phyloP scores from a whole-genome alignment of 2,797 vertebrate genomes.

The Hoplostethus mediterraneus region DNA sequence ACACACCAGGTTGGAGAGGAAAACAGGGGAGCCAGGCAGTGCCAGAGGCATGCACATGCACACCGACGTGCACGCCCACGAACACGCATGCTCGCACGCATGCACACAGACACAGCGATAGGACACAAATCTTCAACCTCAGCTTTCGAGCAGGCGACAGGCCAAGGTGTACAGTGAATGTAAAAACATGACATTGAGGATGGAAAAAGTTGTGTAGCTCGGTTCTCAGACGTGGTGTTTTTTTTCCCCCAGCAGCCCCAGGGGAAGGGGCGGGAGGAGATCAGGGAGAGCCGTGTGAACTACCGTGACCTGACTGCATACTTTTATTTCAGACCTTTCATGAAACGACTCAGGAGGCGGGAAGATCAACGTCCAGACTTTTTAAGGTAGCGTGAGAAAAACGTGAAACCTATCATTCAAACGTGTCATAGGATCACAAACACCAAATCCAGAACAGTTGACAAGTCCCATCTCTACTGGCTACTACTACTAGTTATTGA shows the following conservation, averaged over 20 bases:
- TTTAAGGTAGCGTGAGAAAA: too few species aligned
- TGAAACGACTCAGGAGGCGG: slow-evolving; percentile 38
- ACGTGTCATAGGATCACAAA: too few species aligned
- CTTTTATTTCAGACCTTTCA: slow-evolving; percentile 35
- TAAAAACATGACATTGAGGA: slow-evolving; percentile 75
- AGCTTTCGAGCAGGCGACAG: slow-evolving; percentile 64
- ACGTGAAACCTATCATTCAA: too few species aligned
- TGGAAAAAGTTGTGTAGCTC: slow-evolving; percentile 46
- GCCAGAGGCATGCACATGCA: slow-evolving; percentile 59
- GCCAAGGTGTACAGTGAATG: slow-evolving; percentile 66
- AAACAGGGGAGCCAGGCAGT: slow-evolving; percentile 63
- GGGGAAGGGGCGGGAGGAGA: slow-evolving; percentile 37
- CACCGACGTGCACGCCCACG: background rate
- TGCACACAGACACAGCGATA: background rate
- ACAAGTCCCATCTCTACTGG: background rate
- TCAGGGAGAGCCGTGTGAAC: slow-evolving; percentile 7
- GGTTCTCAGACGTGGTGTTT: slow-evolving; percentile 28
- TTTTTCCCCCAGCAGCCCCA: slow-evolving; percentile 5
- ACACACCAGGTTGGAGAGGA: slow-evolving; percentile 73
- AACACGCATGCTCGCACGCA: slow-evolving; percentile 13
- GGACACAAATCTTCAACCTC: slow-evolving; percentile 23
- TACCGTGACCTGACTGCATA: slow-evolving; percentile 33
- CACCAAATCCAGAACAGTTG: too few species aligned
- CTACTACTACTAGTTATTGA: too few species aligned
- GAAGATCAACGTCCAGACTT: background rate